Evolutionary conservation across 2,888 invertebrate genomes (phyloP).

Genomic region (Colostygia pectinataria): DNA sequence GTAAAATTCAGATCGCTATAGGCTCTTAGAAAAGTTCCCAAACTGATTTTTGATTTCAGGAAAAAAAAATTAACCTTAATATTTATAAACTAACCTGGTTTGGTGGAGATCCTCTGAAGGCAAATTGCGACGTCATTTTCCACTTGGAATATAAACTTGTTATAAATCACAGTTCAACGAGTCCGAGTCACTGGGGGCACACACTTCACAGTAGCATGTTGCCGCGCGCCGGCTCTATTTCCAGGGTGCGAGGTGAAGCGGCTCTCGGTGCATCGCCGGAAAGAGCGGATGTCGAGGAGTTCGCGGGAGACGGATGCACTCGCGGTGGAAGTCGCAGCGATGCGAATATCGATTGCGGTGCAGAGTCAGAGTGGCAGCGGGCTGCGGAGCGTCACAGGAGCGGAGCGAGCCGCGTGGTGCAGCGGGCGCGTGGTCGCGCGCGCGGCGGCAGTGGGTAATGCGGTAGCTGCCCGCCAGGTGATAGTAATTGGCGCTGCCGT

Average conservation of each 20-base stretch:
- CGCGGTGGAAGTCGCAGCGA: constrained; percentile 53
- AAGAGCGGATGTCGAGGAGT: constrained; percentile 37
- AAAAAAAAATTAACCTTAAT: constrained; percentile 12
- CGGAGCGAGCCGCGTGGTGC: constrained; percentile 74
- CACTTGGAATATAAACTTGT: constrained; percentile 48
- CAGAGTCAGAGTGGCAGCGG: constrained; percentile 49
- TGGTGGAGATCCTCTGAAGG: constrained; percentile 80
- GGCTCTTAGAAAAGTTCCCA: constrained; percentile 39
- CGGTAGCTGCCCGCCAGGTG: constrained; percentile 85
- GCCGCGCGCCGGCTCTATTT: constrained; percentile 45
- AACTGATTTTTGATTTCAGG: constrained; percentile 16
- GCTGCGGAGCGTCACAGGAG: constrained; percentile 54
- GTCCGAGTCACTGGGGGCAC: constrained; percentile 44
- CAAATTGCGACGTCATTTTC: constrained; percentile 81
- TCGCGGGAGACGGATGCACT: constrained; percentile 50
- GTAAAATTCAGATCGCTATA: constrained; percentile 43
- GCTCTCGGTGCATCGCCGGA: constrained; percentile 48
- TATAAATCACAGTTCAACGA: constrained; percentile 22
- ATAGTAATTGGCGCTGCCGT: constrained; percentile 85
- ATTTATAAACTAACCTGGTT: constrained; percentile 68
- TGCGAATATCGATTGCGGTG: constrained; percentile 66
- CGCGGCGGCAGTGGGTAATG: constrained; percentile 84
- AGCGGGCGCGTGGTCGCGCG: constrained; percentile 84
- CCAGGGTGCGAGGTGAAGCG: constrained; percentile 42
- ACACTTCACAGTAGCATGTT: constrained; percentile 78